A percentile compares a stretch with the other conserved stretches of the same genome.
Evolutionary conservation across 1,140 invertebrate genomes (phyloP).

Genomic region (Saxidomus purpurata): DNA sequence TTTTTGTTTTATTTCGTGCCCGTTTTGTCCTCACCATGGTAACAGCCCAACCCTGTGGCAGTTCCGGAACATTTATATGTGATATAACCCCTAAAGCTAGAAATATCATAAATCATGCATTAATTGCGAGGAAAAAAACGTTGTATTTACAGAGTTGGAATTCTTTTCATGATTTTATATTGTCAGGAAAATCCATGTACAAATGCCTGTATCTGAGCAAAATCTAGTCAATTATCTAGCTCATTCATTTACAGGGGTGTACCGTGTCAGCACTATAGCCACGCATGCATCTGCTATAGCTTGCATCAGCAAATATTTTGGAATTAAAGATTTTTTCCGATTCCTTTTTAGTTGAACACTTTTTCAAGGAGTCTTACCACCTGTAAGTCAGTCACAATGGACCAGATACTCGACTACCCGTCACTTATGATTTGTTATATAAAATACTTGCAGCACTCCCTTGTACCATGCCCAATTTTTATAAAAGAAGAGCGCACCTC

Average conservation of each 20-base stretch:
- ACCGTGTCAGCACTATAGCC: background rate
- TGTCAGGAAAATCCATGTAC: background rate
- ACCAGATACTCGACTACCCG: background rate
- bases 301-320: background rate
- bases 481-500: no score
- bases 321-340: background rate
- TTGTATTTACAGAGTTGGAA: background rate
- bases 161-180: background rate
- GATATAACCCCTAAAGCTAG: no score
- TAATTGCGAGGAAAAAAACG: background rate
- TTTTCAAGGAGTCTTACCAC: background rate
- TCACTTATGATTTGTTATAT: background rate
- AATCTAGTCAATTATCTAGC: background rate
- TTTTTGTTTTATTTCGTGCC: background rate
- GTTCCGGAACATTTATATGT: no score
- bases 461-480: background rate
- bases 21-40: slow-evolving; percentile 19
- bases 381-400: no score
- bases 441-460: background rate
- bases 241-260: background rate
- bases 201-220: background rate
- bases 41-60: background rate
- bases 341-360: background rate
- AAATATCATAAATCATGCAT: background rate
- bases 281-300: background rate